Conservation (phyloP, 2,888 invertebrate species). For the Xestoiulus laeticollis region DNA sequence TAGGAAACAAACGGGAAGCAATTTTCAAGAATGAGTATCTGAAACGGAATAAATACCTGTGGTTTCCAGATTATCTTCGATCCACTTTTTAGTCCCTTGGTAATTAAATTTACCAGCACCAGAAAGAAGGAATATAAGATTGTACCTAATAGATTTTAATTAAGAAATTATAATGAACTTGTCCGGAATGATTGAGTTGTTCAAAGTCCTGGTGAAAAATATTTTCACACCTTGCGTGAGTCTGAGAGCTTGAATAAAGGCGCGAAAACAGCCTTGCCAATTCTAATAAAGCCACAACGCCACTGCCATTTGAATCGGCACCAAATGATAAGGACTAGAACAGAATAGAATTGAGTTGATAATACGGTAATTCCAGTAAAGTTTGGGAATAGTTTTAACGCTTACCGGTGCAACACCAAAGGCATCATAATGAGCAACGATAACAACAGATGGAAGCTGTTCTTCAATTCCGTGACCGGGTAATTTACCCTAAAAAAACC, state of each 20-base stretch:
- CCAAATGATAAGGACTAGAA: constrained; percentile 84
- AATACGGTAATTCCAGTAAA: constrained; percentile 30
- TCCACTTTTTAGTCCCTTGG: constrained; percentile 94
- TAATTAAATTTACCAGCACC: constrained; percentile 95
- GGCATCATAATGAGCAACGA: constrained; percentile 94
- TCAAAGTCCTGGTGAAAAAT: neutral
- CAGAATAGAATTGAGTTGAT: constrained; percentile 55
- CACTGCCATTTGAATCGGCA: constrained; percentile 92
- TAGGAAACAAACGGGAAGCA: constrained; percentile 48
- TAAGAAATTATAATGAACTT: constrained; percentile 4
- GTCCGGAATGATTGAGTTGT: neutral
- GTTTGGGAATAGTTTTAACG: constrained; percentile 57
- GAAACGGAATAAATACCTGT: constrained; percentile 70
- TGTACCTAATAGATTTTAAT: constrained; percentile 64
- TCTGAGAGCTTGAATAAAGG: constrained; percentile 78
- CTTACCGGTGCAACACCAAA: constrained; percentile 89
- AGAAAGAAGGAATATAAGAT: constrained; percentile 84
- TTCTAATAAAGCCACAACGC: constrained; percentile 86
- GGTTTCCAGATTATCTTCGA: constrained; percentile 91
- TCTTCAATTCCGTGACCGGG: constrained; percentile 76
- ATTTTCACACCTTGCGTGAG: constrained; percentile 65
- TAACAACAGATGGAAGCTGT: constrained; percentile 83
- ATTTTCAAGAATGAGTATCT: neutral
- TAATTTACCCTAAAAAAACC: constrained; percentile 76
- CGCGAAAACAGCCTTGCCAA: constrained; percentile 87